These are phyloP conservation scores for Drosophila subquinaria DNA, from an alignment of 2,888 invertebrate genomes.

Conservation along the genomic window DNA sequence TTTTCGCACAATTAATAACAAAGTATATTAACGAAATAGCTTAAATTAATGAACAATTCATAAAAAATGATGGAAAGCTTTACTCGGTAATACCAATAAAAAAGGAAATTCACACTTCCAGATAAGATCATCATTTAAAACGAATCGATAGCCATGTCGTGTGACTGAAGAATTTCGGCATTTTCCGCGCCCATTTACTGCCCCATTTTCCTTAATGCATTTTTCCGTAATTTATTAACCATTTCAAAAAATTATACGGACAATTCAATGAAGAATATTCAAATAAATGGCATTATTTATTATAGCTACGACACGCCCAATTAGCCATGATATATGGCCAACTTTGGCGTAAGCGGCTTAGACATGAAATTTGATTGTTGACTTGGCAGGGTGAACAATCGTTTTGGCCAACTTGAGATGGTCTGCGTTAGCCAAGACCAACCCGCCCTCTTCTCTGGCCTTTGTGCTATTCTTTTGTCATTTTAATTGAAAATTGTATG, in stretches of 20 bases:
- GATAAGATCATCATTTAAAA: conserved; percentile 27
- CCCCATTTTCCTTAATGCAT: conserved; percentile 1
- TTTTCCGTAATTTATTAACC: conserved; percentile 44
- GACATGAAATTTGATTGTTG: conserved; percentile 54
- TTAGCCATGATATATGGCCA: conserved; percentile 63
- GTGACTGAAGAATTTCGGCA: conserved; percentile 32
- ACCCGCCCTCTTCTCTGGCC: background rate
- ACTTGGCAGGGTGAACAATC: conserved; percentile 32
- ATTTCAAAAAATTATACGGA: conserved; percentile 28
- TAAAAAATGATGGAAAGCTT: background rate
- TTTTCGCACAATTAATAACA: background rate
- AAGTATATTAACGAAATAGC: background rate
- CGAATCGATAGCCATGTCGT: conserved; percentile 33
- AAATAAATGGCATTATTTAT: conserved; percentile 63
- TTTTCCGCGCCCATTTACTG: conserved; percentile 29
- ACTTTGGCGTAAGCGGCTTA: conserved; percentile 50
- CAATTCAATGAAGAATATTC: conserved; percentile 13
- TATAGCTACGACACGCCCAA: conserved; percentile 61
- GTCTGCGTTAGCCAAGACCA: background rate
- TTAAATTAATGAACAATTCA: background rate
- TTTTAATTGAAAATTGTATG: conserved; percentile 72
- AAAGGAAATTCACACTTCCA: background rate
- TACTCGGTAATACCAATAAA: background rate
- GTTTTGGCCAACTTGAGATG: conserved; percentile 30
- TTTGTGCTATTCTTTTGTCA: conserved; percentile 58